Evolutionary conservation across 2,888 invertebrate genomes (phyloP).

Genomic region (Spilarctia lutea): DNA sequence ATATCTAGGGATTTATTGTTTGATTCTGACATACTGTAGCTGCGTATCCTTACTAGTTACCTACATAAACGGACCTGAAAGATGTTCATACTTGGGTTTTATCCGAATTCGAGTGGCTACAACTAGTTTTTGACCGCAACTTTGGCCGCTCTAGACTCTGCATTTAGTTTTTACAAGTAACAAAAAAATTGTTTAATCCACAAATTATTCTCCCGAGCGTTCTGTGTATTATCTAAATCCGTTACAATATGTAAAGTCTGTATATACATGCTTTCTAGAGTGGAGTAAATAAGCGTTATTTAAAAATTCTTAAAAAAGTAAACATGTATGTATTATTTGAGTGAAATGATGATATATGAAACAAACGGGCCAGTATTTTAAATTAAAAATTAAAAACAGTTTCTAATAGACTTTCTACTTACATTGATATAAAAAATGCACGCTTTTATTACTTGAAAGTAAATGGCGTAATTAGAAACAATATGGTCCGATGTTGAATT

Average conservation of each 20-base stretch:
- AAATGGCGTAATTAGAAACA: background rate
- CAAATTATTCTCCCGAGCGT: background rate
- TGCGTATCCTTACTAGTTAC: too few species aligned
- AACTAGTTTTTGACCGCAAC: background rate
- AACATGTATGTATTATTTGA: background rate
- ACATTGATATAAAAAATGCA: slow-evolving; percentile 1
- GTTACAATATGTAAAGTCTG: background rate
- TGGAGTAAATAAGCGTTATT: background rate
- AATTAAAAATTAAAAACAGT: slow-evolving; percentile 3
- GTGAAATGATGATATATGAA: background rate
- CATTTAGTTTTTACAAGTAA: background rate
- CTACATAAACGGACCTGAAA: background rate
- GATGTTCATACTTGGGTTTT: background rate
- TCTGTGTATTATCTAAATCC: background rate
- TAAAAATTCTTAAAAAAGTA: background rate
- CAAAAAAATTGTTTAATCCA: background rate
- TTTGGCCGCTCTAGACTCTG: too few species aligned
- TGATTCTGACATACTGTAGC: too few species aligned
- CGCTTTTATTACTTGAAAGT: background rate
- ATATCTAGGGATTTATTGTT: background rate
- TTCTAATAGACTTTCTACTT: slow-evolving; percentile 6
- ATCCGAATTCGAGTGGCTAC: background rate
- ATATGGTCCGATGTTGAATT: background rate
- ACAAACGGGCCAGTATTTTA: background rate
- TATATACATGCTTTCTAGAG: background rate